Conservation (phyloP, 2,888 invertebrate genomes). For the Blastobasis lacticolella region DNA sequence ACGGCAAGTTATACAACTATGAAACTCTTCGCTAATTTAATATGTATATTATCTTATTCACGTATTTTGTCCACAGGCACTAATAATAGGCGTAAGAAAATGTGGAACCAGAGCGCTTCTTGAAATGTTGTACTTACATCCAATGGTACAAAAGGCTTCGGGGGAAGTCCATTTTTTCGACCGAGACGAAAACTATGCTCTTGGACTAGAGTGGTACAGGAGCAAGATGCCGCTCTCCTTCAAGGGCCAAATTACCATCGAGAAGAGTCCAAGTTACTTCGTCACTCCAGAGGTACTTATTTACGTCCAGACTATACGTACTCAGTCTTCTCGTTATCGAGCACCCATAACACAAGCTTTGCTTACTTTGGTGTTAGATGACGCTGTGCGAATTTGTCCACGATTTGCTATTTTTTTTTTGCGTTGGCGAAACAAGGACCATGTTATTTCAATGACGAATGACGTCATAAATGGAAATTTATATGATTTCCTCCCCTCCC, state of each 20-base stretch:
- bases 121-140: conserved; percentile 96
- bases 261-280: conserved; percentile 98
- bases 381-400: too few relatives aligned
- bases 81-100: conserved; percentile 96
- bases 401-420: conserved; percentile 1
- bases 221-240: conserved; percentile 95
- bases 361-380: too few relatives aligned
- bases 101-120: conserved; percentile 96
- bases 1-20: too few relatives aligned
- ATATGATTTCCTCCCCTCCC: too few relatives aligned
- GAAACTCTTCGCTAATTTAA: too few relatives aligned
- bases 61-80: conserved; percentile 67
- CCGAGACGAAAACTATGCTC: conserved; percentile 91
- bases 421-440: too few relatives aligned
- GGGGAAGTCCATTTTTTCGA: conserved; percentile 99
- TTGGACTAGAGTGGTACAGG: conserved; percentile 96
- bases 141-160: conserved; percentile 92
- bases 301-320: neutral
- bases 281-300: conserved; percentile 90
- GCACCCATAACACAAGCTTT: too few relatives aligned
- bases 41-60: too few relatives aligned
- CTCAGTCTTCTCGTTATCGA: too few relatives aligned
- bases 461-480: too few relatives aligned
- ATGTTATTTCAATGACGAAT: too few relatives aligned
- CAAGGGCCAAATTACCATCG: conserved; percentile 94